Evolutionary conservation across 2,797 vertebrate species (phyloP).

Genomic region (Cynopterus sphinx): DNA sequence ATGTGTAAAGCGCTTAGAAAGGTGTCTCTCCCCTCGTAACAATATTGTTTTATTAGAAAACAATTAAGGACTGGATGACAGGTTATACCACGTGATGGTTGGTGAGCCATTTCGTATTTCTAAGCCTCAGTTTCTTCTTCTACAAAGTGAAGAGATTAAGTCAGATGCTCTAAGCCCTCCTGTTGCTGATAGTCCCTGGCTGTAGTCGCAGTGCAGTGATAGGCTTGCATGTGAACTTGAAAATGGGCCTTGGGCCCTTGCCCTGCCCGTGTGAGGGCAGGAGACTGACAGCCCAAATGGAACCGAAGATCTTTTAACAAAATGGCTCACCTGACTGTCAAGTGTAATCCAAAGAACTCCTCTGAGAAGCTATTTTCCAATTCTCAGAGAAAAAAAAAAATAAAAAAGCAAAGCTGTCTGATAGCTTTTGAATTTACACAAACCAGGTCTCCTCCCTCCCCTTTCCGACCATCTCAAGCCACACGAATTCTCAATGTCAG

Average conservation of each 20-base stretch:
- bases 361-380: background rate
- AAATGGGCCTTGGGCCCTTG: background rate
- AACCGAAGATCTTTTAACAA: slow-evolving; percentile 19
- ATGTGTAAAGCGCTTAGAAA: background rate
- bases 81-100: background rate
- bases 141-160: background rate
- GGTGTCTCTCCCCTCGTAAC: background rate
- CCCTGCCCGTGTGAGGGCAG: background rate
- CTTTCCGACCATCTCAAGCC: slow-evolving; percentile 50
- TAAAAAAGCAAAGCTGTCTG: slow-evolving; percentile 40
- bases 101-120: background rate
- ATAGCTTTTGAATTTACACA: slow-evolving; percentile 62
- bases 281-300: background rate
- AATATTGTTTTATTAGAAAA: background rate
- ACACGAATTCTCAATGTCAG: slow-evolving; percentile 70
- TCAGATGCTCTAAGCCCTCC: background rate
- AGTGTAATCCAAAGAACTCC: background rate
- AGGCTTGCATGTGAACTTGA: background rate
- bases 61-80: background rate
- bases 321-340: background rate
- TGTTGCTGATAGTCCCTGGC: background rate
- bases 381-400: background rate
- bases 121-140: background rate
- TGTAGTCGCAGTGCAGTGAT: background rate
- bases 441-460: background rate